Evolutionary conservation across 1,140 invertebrate genomes (phyloP).

Genomic region (Drosophila nikananu): DNA sequence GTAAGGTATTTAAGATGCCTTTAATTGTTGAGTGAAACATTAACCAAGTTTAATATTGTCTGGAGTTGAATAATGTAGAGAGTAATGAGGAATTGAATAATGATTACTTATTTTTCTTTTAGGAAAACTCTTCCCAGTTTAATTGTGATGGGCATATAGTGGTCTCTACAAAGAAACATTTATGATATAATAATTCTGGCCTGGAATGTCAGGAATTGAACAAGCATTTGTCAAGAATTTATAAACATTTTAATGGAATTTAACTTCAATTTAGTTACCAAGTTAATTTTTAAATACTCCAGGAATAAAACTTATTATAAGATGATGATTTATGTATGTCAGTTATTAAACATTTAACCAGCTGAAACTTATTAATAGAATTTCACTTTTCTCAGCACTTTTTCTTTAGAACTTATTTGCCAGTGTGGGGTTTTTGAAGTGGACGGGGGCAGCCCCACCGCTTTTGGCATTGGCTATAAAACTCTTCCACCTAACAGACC

Average conservation of each 20-base stretch:
- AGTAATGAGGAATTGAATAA: too few species aligned
- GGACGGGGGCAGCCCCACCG: neutral
- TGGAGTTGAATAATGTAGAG: neutral
- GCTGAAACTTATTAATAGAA: neutral
- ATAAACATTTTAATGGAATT: neutral
- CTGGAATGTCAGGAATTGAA: neutral
- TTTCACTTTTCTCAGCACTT: neutral
- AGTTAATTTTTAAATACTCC: neutral
- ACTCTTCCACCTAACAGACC: constrained; percentile 12
- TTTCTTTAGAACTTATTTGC: neutral
- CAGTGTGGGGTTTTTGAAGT: neutral
- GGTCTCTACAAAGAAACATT: neutral
- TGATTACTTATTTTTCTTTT: too few species aligned
- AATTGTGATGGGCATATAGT: neutral
- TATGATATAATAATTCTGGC: neutral
- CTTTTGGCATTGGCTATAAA: constrained; percentile 22
- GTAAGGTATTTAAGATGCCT: neutral
- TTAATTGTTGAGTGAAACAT: neutral
- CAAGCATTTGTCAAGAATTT: neutral
- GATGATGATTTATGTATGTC: neutral
- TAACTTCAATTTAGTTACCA: too few species aligned
- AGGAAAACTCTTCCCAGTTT: neutral
- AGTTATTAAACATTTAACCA: neutral
- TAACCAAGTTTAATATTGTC: neutral
- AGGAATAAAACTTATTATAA: neutral